These are phyloP conservation scores for Glaucomys volans DNA, from an alignment of 2,113 vertebrate species.

Conservation along the genomic window DNA sequence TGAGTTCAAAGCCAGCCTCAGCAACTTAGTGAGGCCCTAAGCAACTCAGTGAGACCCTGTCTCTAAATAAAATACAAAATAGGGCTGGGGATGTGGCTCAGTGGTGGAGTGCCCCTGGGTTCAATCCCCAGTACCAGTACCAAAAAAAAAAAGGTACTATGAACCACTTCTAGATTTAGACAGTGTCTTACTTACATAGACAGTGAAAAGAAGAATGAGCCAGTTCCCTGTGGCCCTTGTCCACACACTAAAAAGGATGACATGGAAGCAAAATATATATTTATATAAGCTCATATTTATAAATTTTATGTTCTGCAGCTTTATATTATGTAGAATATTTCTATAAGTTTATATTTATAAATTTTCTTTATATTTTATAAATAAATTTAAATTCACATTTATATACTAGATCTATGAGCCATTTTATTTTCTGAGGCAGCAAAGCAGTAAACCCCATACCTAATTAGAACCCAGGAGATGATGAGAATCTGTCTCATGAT, in stretches of 20 bases:
- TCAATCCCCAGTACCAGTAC: no score
- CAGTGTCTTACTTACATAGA: constrained; percentile 27
- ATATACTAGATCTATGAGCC: background rate
- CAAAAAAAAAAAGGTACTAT: constrained; percentile 11
- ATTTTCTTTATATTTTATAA: constrained; percentile 44
- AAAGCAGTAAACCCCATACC: constrained; percentile 19
- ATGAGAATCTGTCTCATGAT: constrained; percentile 29
- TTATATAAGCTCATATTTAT: constrained; percentile 1
- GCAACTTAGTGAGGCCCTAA: no score
- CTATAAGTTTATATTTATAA: constrained; percentile 17
- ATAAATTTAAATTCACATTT: background rate
- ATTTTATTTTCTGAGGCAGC: constrained; percentile 48
- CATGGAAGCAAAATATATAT: constrained; percentile 24
- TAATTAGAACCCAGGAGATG: background rate
- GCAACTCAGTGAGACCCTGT: no score
- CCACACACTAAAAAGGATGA: constrained; percentile 14
- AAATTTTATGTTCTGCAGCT: background rate
- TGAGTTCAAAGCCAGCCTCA: no score
- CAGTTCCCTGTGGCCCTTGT: constrained; percentile 27
- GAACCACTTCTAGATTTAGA: constrained; percentile 53
- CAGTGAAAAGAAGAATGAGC: constrained; percentile 48
- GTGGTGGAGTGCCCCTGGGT: no score
- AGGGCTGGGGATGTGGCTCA: no score
- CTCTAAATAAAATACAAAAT: no score
- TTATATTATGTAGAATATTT: constrained; percentile 8